Base-by-base conservation (phyloP, 2,888 invertebrate species). In the Hylaea fasciaria region DNA sequence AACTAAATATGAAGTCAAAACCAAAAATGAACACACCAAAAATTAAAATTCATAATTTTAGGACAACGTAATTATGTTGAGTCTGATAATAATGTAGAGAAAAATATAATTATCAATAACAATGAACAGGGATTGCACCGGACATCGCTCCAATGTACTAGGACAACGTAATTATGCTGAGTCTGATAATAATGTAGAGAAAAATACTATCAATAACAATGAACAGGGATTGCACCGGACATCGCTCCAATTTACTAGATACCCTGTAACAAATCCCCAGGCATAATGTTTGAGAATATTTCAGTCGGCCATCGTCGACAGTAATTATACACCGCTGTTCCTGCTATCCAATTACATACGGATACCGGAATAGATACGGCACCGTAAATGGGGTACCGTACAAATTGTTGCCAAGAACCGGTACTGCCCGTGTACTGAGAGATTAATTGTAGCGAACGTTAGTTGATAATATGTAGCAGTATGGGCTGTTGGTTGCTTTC, bases 271-370 rank as follows among this genome's bases (percentile, higher is more conserved):
- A 49, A 49, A 49, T 49, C 49, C 49, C 22, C 32, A 17, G n/a
- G n/a, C n/a, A 28, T 32, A 14, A 32, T 16, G 49, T 1, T 22
- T 39, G 41, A 17, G 16, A 22, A 22, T 43, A 52, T 51, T 51
- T 32, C 43, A 41, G 28, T 32, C 43, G 14, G 37, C 55, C 62
- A 64, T 63, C 63, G 64, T 63, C 61, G 64, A 49, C 28, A 61
- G 56, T 60, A 66, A 66, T 61, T 56, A 57, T 50, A 52, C 59
- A 48, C 55, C 54, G 50, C 55, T 64, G 64, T 64, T 41, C 53
- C 53, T 46, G 13, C 60, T 65, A 70, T 63, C 64, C 70, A 62
- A 66, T 68, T 66, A 70, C 60, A 66, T 57, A 40, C 59, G 57
- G 62, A 61, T 64, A 60, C 67, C 64, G 62, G 61, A 56, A 58